Conservation (phyloP, 2,888 invertebrate species). For the Bombylius major region DNA sequence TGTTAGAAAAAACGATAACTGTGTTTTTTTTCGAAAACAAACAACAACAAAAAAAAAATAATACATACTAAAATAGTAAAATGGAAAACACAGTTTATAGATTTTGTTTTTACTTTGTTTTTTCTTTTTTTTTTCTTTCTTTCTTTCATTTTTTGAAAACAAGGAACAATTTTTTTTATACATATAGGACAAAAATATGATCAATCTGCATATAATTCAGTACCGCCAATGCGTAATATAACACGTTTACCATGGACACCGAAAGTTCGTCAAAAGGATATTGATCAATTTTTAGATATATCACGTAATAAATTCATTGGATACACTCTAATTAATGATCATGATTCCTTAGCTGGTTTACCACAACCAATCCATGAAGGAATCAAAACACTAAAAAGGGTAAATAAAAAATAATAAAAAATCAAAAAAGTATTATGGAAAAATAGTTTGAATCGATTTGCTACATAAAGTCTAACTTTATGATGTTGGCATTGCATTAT, state of each 20-base stretch:
- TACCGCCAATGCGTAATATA: constrained; percentile 27
- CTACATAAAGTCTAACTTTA: constrained; percentile 13
- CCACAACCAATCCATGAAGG: constrained; percentile 97
- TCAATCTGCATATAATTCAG: constrained; percentile 12
- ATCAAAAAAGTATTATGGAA: too few relatives aligned
- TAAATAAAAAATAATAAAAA: constrained; percentile 24
- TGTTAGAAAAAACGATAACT: neutral
- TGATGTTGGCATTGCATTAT: too few relatives aligned
- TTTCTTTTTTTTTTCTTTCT: too few relatives aligned
- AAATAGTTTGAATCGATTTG: neutral
- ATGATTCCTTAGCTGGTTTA: constrained; percentile 81
- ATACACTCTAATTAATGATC: constrained; percentile 76
- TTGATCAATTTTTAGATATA: constrained; percentile 83
- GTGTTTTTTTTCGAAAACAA: neutral
- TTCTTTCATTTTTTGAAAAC: too few relatives aligned
- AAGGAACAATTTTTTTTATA: neutral
- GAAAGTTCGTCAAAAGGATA: constrained; percentile 87
- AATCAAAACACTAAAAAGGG: constrained; percentile 71
- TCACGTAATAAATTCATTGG: constrained; percentile 93
- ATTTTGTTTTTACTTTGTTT: too few relatives aligned
- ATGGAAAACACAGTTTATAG: too few relatives aligned
- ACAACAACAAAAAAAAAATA: too few relatives aligned
- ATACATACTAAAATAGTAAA: too few relatives aligned
- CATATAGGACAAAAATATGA: constrained; percentile 14
- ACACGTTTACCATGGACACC: constrained; percentile 83